A percentile compares a stretch with the other conserved stretches of the same genome.
These are phyloP conservation scores for Aldrovandia affinis DNA, from an alignment of 2,797 vertebrate species.

Conservation along the genomic window DNA sequence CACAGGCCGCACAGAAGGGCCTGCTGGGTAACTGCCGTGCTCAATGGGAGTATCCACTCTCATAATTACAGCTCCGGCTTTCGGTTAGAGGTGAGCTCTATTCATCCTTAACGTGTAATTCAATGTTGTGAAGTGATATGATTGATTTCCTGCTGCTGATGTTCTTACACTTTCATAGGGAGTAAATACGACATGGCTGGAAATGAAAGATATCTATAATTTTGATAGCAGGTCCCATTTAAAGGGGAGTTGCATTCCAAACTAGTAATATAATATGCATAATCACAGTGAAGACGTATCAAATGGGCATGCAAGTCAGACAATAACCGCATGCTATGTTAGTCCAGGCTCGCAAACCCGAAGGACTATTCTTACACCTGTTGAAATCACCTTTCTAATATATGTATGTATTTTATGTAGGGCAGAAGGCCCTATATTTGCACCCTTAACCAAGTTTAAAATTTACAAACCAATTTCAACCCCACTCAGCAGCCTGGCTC, in stretches of 20 bases:
- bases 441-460: not conserved
- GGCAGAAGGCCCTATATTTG: not conserved
- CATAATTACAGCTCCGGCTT: slow-evolving; percentile 22
- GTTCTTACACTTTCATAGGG: not conserved
- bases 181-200: slow-evolving; percentile 9
- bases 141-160: not conserved
- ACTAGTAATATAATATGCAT: not conserved
- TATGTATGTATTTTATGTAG: not conserved
- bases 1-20: not conserved
- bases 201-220: slow-evolving; percentile 2
- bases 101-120: slow-evolving; percentile 26
- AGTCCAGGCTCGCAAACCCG: not conserved
- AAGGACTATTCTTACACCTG: not conserved
- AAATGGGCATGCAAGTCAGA: not conserved
- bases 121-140: slow-evolving; percentile 26
- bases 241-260: not conserved
- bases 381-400: not conserved
- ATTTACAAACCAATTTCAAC: not conserved
- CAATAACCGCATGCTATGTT: not conserved
- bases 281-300: not conserved
- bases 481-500: not conserved
- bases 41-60: slow-evolving; percentile 25
- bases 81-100: slow-evolving; percentile 30
- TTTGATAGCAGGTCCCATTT: slow-evolving; percentile 19
- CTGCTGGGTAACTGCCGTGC: slow-evolving; percentile 25